phyloP scores from a whole-genome alignment of 2,888 invertebrate species.

The Lapara coniferarum region DNA sequence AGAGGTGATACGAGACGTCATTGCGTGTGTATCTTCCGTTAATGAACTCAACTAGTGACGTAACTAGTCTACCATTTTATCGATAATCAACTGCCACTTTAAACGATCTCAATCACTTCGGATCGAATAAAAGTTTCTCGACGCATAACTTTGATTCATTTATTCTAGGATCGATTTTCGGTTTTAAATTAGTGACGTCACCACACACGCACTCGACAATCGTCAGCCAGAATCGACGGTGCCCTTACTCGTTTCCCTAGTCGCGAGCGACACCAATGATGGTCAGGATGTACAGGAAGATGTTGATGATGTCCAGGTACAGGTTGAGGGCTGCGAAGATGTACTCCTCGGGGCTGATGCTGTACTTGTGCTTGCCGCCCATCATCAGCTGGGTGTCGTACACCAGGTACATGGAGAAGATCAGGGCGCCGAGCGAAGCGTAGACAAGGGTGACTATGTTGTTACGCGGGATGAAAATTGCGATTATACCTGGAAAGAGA shows the following conservation, averaged over 20 bases:
- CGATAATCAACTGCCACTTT: too few relatives aligned
- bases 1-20: not conserved
- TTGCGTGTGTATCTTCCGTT: not conserved
- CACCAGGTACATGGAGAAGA: slow-evolving; percentile 95
- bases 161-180: too few relatives aligned
- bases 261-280: too few relatives aligned
- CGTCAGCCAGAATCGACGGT: not conserved
- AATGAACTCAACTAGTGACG: too few relatives aligned
- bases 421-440: slow-evolving; percentile 92
- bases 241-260: too few relatives aligned
- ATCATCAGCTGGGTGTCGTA: slow-evolving; percentile 97
- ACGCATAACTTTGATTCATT: too few relatives aligned
- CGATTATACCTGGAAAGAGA: slow-evolving; percentile 81
- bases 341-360: slow-evolving; percentile 96
- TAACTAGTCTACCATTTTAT: too few relatives aligned
- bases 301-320: slow-evolving; percentile 94
- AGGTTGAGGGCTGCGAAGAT: slow-evolving; percentile 96
- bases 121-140: too few relatives aligned
- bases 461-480: slow-evolving; percentile 84
- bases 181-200: not conserved
- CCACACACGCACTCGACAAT: not conserved
- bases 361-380: slow-evolving; percentile 94
- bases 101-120: too few relatives aligned
- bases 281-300: slow-evolving; percentile 93
- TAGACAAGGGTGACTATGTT: slow-evolving; percentile 89